Evolutionary conservation across 2,797 vertebrate species (phyloP).

Genomic region (Calcarius lapponicus): DNA sequence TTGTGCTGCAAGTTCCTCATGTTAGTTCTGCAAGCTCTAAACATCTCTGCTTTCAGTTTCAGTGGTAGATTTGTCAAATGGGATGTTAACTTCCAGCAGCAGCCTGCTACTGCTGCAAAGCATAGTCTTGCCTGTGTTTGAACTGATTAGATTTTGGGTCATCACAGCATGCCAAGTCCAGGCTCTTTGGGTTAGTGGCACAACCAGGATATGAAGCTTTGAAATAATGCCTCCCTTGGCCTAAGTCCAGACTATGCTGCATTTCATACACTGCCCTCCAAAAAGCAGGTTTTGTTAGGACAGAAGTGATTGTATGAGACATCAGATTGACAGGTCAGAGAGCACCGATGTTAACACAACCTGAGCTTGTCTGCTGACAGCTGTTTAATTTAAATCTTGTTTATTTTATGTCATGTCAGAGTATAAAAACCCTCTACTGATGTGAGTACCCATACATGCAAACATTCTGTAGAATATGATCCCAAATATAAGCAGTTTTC

Average conservation of each 20-base stretch:
- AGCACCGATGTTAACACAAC: neutral
- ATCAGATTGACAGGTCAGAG: neutral
- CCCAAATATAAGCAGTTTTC: neutral
- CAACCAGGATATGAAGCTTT: neutral
- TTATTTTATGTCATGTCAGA: neutral
- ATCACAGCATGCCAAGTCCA: neutral
- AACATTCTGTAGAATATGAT: neutral
- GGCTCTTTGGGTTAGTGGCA: neutral
- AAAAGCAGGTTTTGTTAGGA: neutral
- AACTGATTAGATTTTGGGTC: neutral
- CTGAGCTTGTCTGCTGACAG: constrained; percentile 25
- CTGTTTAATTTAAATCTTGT: constrained; percentile 26
- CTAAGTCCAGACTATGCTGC: neutral
- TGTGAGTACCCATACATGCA: neutral
- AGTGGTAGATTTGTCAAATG: neutral
- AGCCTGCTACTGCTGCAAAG: neutral
- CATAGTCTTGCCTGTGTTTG: neutral
- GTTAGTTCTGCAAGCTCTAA: neutral
- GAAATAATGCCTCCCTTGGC: constrained; percentile 16
- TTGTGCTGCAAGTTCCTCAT: neutral
- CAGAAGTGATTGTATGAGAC: neutral
- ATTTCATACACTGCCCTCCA: neutral
- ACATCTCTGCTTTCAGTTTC: neutral
- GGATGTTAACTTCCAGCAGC: neutral
- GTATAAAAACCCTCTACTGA: neutral